Evolutionary conservation across 2,797 vertebrate genomes (phyloP).

Genomic region (Tamandua tetradactyla): DNA sequence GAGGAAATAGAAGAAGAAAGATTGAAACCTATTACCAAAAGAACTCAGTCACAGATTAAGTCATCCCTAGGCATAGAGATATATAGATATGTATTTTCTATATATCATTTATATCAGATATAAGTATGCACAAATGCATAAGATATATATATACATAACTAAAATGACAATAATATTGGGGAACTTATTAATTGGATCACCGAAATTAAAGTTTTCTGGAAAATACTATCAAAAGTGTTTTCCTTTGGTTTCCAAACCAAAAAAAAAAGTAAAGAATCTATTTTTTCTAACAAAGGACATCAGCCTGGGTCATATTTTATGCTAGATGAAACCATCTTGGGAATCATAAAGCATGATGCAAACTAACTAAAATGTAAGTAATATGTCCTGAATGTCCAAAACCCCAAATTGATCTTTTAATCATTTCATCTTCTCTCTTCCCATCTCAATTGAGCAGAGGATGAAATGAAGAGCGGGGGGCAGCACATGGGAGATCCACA

Average conservation of each 20-base stretch:
- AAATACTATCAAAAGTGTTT: neutral
- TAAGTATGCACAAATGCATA: slow-evolving; percentile 40
- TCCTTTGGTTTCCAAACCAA: slow-evolving; percentile 18
- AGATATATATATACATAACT: too few relatives aligned
- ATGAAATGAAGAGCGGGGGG: neutral
- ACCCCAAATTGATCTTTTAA: neutral
- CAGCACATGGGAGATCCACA: neutral
- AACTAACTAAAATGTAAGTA: slow-evolving; percentile 33
- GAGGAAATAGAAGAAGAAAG: neutral
- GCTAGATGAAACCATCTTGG: slow-evolving; percentile 37
- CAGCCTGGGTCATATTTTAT: neutral
- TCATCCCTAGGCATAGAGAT: neutral
- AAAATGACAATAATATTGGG: slow-evolving; percentile 13
- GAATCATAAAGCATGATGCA: neutral
- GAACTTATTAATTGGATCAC: neutral
- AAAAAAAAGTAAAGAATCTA: neutral
- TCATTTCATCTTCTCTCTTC: slow-evolving; percentile 17
- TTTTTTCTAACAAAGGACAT: slow-evolving; percentile 44
- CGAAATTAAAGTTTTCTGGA: neutral
- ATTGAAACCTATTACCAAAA: neutral
- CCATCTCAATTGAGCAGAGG: neutral
- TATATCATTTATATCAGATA: neutral
- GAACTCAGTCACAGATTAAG: neutral
- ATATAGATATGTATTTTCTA: too few relatives aligned
- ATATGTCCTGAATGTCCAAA: neutral